Base-by-base conservation (phyloP, 1,140 invertebrate species). In the Drosophila orosa region DNA sequence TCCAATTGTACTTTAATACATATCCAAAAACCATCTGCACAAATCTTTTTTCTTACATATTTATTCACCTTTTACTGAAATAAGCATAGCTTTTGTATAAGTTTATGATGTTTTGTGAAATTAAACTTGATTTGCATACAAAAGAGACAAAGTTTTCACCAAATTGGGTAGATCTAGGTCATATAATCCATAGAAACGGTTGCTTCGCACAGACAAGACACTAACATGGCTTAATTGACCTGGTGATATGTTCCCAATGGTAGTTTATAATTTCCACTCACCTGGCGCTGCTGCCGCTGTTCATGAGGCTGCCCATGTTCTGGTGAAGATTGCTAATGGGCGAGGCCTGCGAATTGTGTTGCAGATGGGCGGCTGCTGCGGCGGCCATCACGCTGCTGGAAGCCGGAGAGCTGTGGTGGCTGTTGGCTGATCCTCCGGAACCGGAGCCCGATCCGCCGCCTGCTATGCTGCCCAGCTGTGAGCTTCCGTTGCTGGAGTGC, bases 291-390 rank as follows among this genome's bases (percentile, higher is more conserved):
- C 80, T 92, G 50, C 91, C 91, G 27, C 85, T 90, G 80, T 92
- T 92, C 91, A 92, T 92, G 22, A 92, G 80, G 29, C 81, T 91
- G 59, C 91, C 91, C 91, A 92, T 92, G 13, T 92, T 92, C 72
- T 92, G 91, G 37, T 92, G 91, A 33, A 92, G 71, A 74, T 92
- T 92, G 54, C 90, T 86, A 57, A 92, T 92, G 61, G 91, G 91
- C 58, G 91, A 90, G 5, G 87, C 72, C 66, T 91, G 91, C 31
- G 89, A 85, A 33, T 91, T 91, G 79, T 92, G 91, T 48, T 90
- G 90, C 62, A 90, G 78, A 68, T 90, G 85, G 35, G 91, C 89
- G 19, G 90, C 90, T 19, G 90, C 90, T 48, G 90, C 90, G 58
- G 90, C 90, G 9, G 90, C 90, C 90, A 91, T 91, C 9, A 91